Evolutionary conservation across 1,140 invertebrate species (phyloP).

Genomic region (Solen grandis): DNA sequence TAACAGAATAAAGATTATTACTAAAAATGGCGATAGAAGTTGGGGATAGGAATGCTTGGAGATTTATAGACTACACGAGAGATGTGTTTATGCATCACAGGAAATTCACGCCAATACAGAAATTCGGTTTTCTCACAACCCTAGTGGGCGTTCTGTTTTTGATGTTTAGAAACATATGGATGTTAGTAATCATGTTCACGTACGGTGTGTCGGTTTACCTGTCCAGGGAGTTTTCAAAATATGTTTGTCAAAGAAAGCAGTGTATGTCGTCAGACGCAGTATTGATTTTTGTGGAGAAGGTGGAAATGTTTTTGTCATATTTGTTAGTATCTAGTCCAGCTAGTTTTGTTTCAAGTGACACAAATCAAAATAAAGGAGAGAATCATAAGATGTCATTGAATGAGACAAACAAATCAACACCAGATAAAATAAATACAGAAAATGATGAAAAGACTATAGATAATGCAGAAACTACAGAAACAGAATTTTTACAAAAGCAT

Average conservation of each 20-base stretch:
- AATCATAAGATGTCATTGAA: background rate
- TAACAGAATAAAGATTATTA: background rate
- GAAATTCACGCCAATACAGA: slow-evolving; percentile 43
- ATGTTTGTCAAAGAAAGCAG: background rate
- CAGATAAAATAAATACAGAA: background rate
- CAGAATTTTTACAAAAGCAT: background rate
- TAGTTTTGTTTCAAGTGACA: background rate
- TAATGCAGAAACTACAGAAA: background rate
- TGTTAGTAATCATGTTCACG: background rate
- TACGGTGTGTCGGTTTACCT: slow-evolving; percentile 11
- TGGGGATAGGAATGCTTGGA: background rate
- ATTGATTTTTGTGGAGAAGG: background rate
- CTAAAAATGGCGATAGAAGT: background rate
- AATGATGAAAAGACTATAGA: background rate
- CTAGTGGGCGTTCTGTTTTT: slow-evolving; percentile 41
- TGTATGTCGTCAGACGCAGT: slow-evolving; percentile 22
- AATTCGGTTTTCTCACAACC: slow-evolving; percentile 18
- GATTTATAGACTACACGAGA: background rate
- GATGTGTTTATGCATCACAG: slow-evolving; percentile 28
- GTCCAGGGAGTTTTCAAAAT: background rate
- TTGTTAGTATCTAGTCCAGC: background rate
- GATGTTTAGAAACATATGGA: slow-evolving; percentile 10
- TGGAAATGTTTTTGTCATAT: background rate
- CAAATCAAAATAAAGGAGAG: background rate
- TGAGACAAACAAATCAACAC: background rate